Evolutionary conservation across 2,113 vertebrate genomes (phyloP).

Genomic region (Vimba vimba): DNA sequence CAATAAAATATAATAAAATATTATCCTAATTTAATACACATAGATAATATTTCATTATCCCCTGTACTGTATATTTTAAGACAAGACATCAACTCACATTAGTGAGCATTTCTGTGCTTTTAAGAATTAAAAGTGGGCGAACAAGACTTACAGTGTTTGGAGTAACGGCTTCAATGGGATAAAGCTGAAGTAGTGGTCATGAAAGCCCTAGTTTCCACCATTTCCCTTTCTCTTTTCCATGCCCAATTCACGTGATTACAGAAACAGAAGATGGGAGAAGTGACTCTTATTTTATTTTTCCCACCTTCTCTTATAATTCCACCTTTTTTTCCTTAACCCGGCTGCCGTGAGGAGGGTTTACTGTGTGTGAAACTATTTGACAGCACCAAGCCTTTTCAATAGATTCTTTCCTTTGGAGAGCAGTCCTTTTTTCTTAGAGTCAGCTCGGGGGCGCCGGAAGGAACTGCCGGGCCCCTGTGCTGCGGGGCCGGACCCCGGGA

Average conservation of each 20-base stretch:
- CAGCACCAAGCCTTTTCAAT: conserved; percentile 90
- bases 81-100: background rate
- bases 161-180: background rate
- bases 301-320: background rate
- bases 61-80: conserved; percentile 3
- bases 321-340: background rate
- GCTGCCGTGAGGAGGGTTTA: background rate
- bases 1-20: background rate
- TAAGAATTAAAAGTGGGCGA: background rate
- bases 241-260: conserved; percentile 28
- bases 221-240: conserved; percentile 46
- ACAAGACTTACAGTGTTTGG: background rate
- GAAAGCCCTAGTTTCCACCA: conserved; percentile 79
- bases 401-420: conserved; percentile 96
- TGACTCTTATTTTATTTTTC: background rate
- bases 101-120: conserved; percentile 32
- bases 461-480: conserved; percentile 80
- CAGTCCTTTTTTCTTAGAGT: conserved; percentile 94
- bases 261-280: conserved; percentile 36
- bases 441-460: conserved; percentile 87
- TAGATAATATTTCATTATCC: background rate
- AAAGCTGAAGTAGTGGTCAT: conserved; percentile 71
- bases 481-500: conserved; percentile 80
- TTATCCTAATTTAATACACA: background rate
- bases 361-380: conserved; percentile 79